Conservation (phyloP, 2,797 vertebrate genomes). For the Siniperca scherzeri region DNA sequence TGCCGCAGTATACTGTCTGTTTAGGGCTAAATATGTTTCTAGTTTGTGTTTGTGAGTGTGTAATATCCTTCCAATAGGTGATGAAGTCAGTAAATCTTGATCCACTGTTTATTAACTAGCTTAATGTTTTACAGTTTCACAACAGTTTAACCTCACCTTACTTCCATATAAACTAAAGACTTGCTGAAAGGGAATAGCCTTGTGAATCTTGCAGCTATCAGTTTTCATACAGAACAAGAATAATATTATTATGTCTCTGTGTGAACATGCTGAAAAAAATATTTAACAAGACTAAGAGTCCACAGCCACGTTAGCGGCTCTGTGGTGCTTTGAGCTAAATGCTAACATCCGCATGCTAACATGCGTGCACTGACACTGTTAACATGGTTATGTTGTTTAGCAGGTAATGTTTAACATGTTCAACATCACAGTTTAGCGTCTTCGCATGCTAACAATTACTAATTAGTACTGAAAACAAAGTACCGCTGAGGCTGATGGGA, state of each 20-base stretch:
- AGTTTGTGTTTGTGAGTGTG: too few species aligned
- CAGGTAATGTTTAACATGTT: background rate
- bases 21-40: too few species aligned
- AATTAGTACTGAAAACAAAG: background rate
- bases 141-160: background rate
- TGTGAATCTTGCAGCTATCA: background rate
- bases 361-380: background rate
- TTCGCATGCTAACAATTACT: background rate
- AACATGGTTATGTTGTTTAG: background rate
- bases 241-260: background rate
- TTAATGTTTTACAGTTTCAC: conserved; percentile 27
- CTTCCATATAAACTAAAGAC: background rate
- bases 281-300: background rate
- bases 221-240: background rate
- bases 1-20: too few species aligned
- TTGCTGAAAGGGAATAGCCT: conserved; percentile 4
- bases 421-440: background rate
- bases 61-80: too few species aligned
- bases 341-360: background rate
- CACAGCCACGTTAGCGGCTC: background rate
- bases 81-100: conserved; percentile 25
- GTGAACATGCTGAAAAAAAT: background rate
- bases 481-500: background rate
- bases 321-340: background rate
- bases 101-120: conserved; percentile 30